Evolutionary conservation across 2,888 invertebrate genomes (phyloP).

Genomic region (Falcaria lacertinaria): DNA sequence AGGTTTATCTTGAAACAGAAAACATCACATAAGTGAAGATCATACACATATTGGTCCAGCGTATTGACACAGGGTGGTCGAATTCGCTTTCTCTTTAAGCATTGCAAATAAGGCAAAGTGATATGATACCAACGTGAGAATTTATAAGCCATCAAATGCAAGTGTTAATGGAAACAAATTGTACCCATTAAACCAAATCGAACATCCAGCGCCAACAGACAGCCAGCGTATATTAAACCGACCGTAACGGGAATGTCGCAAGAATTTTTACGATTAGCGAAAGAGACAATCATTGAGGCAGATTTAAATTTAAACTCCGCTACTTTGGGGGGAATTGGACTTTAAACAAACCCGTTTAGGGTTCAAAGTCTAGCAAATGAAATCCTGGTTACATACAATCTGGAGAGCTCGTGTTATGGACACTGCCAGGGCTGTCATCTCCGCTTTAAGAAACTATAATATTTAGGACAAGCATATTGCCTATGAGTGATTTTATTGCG

Average conservation of each 20-base stretch:
- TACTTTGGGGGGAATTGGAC: conserved; percentile 9
- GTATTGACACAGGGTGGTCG: no score
- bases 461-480: not conserved
- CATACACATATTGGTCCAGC: no score
- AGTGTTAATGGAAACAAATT: not conserved
- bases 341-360: conserved; percentile 12
- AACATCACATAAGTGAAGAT: no score
- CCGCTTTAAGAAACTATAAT: not conserved
- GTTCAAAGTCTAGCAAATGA: conserved; percentile 11
- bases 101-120: conserved; percentile 12
- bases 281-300: conserved; percentile 44
- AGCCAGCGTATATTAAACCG: conserved; percentile 20
- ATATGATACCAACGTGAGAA: conserved; percentile 5
- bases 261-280: conserved; percentile 59
- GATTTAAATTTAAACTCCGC: conserved; percentile 51
- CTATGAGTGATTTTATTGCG: not conserved
- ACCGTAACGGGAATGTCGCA: conserved; percentile 38
- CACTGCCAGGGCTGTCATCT: conserved; percentile 6
- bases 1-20: no score
- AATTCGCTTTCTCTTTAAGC: no score
- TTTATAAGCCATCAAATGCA: not conserved
- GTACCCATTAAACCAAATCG: not conserved
- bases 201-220: conserved; percentile 7
- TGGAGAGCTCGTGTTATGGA: conserved; percentile 19
- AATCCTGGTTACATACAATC: conserved; percentile 1